A percentile compares a stretch with the other conserved stretches of the same genome.
These are phyloP conservation scores for Patella vulgata DNA, from an alignment of 1,140 invertebrate genomes.

Conservation along the genomic window DNA sequence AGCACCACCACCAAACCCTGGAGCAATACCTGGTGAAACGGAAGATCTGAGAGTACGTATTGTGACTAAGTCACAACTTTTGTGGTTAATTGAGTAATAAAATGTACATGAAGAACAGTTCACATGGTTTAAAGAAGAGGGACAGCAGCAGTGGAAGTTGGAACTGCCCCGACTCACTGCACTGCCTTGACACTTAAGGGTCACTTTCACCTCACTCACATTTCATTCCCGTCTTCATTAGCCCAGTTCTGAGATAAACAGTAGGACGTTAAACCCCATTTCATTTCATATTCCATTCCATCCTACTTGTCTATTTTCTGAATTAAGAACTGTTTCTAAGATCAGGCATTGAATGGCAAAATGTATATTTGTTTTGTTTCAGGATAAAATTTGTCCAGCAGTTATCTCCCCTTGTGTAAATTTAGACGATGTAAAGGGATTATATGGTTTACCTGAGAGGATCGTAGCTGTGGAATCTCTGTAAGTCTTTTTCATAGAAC, in stretches of 20 bases:
- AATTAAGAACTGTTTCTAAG: no score
- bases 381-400: constrained; percentile 72
- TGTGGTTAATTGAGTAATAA: no score
- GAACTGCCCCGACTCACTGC: neutral
- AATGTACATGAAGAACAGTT: no score
- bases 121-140: no score
- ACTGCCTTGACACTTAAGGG: neutral
- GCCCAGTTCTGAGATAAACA: no score
- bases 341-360: no score
- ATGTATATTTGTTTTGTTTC: no score
- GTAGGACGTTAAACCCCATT: no score
- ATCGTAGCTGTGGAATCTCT: constrained; percentile 92
- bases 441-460: constrained; percentile 85
- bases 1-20: constrained; percentile 36
- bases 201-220: neutral
- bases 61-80: no score
- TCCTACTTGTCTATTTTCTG: no score
- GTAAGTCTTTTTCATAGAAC: constrained; percentile 65
- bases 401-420: constrained; percentile 78
- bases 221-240: neutral
- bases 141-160: neutral
- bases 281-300: no score
- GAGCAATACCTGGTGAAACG: constrained; percentile 32
- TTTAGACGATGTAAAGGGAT: constrained; percentile 75
- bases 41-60: constrained; percentile 31